These are phyloP conservation scores for Macroglossus sobrinus DNA, from an alignment of 2,113 vertebrate species.

Conservation along the genomic window DNA sequence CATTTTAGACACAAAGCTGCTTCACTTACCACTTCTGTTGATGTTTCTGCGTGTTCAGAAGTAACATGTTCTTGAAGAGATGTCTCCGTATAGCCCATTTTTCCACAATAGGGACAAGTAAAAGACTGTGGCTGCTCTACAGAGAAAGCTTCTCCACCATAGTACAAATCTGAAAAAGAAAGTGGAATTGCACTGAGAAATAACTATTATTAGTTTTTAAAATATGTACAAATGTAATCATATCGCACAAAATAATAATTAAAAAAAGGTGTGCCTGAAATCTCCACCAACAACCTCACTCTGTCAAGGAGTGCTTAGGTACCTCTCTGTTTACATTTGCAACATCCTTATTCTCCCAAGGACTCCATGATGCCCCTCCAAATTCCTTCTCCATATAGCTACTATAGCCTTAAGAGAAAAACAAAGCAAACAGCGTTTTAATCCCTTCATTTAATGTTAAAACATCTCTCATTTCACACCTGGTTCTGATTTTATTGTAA, in stretches of 20 bases:
- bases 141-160: slow-evolving; percentile 98
- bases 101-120: slow-evolving; percentile 99
- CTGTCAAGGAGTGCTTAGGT: background rate
- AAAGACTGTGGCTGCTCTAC: slow-evolving; percentile 99
- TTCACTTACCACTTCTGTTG: slow-evolving; percentile 97
- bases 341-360: background rate
- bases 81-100: slow-evolving; percentile 98
- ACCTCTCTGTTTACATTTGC: background rate
- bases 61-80: slow-evolving; percentile 99
- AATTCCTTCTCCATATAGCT: background rate
- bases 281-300: background rate
- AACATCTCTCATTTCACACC: background rate
- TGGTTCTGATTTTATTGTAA: background rate
- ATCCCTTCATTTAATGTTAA: background rate
- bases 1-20: background rate
- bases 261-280: background rate
- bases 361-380: background rate
- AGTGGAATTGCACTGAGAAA: slow-evolving; percentile 31
- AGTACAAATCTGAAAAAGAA: slow-evolving; percentile 94
- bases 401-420: background rate
- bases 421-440: background rate
- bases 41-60: slow-evolving; percentile 97
- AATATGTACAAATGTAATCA: background rate
- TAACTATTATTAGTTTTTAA: background rate
- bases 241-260: background rate